Conservation (phyloP, 2,797 vertebrate genomes). For the Cetoscarus ocellatus region DNA sequence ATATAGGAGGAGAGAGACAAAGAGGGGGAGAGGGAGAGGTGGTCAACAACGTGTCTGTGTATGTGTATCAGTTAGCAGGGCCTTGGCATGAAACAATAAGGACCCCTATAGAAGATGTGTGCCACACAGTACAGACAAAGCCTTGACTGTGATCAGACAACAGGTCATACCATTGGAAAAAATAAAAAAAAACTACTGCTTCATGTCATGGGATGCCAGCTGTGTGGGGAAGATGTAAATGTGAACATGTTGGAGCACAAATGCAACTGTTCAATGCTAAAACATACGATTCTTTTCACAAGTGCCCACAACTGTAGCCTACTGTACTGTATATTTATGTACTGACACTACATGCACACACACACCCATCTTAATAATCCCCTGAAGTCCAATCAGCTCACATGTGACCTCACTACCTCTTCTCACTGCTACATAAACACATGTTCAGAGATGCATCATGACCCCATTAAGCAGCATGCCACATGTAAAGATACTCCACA, state of each 20-base stretch:
- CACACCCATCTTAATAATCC: conserved; percentile 37
- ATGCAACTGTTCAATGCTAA: conserved; percentile 24
- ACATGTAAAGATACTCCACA: conserved; percentile 36
- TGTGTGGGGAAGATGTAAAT: conserved; percentile 64
- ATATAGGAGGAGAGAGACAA: conserved; percentile 55
- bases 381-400: conserved; percentile 34
- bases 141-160: conserved; percentile 55
- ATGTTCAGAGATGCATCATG: conserved; percentile 38
- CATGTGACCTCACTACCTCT: conserved; percentile 17
- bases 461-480: conserved; percentile 38
- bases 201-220: conserved; percentile 57
- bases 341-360: conserved; percentile 15
- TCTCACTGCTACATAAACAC: conserved; percentile 37
- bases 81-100: conserved; percentile 64
- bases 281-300: conserved; percentile 15
- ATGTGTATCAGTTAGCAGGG: conserved; percentile 52
- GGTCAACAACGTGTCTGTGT: conserved; percentile 49
- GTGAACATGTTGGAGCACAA: conserved; percentile 26
- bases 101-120: conserved; percentile 60
- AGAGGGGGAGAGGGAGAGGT: conserved; percentile 47
- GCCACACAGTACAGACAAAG: conserved; percentile 67
- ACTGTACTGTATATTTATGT: conserved; percentile 38
- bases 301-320: conserved; percentile 27
- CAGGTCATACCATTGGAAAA: conserved; percentile 62
- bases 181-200: conserved; percentile 40